phyloP scores from a whole-genome alignment of 2,888 invertebrate genomes.

The Standfussiana lucernea region DNA sequence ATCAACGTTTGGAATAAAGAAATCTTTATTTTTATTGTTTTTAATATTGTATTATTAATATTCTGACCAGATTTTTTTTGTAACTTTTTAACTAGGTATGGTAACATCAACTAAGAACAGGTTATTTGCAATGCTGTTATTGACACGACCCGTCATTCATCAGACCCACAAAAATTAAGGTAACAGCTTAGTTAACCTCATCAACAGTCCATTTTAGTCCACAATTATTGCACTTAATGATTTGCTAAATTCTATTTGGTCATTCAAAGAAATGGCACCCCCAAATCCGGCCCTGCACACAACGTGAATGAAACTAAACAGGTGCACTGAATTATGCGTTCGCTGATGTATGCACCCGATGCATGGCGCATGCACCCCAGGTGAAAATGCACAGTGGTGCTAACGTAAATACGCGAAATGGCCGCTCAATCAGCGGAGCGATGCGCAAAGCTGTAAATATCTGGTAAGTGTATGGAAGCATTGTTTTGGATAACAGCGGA shows the following conservation, averaged over 20 bases:
- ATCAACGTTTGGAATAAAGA: conserved; percentile 39
- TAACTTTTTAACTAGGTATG: not conserved
- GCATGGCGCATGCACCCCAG: conserved; percentile 62
- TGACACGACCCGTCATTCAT: too few relatives aligned
- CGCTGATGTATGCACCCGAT: conserved; percentile 71
- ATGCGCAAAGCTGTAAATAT: conserved; percentile 65
- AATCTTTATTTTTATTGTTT: conserved; percentile 10
- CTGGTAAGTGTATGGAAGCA: conserved; percentile 65
- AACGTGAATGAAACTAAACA: conserved; percentile 69
- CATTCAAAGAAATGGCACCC: not conserved
- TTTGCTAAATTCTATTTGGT: too few relatives aligned
- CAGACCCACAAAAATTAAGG: not conserved
- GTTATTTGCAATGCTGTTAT: not conserved
- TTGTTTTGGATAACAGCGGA: conserved; percentile 59
- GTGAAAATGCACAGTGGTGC: conserved; percentile 72
- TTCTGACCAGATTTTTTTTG: not conserved
- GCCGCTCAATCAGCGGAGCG: conserved; percentile 68
- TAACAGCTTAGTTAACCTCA: not conserved
- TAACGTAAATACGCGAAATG: conserved; percentile 71
- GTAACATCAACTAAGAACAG: not conserved
- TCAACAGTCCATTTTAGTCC: not conserved
- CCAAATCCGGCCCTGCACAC: conserved; percentile 59
- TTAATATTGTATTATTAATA: conserved; percentile 6
- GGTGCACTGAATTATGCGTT: conserved; percentile 68
- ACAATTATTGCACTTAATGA: too few relatives aligned